Percentiles rank a stretch among this genome's conserved stretches.
Evolutionary conservation across 1,140 invertebrate species (phyloP).

Genomic region (Bursaphelenchus mucronatus): DNA sequence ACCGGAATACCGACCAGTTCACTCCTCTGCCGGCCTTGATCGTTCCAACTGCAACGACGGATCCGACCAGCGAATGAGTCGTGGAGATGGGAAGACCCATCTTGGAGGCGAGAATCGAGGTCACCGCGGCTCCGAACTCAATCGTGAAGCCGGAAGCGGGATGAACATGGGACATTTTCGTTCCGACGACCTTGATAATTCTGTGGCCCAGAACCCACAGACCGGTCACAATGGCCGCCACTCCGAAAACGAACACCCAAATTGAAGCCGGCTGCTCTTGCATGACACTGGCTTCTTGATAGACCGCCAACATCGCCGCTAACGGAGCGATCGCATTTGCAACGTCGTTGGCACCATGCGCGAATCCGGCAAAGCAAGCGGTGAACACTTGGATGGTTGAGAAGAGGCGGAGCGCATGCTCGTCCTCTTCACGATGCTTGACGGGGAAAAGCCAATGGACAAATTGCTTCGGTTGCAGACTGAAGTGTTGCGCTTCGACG

Average conservation of each 20-base stretch:
- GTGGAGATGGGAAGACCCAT: constrained; percentile 89
- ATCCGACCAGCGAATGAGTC: constrained; percentile 87
- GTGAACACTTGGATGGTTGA: constrained; percentile 72
- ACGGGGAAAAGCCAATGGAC: constrained; percentile 48
- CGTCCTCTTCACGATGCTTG: constrained; percentile 40
- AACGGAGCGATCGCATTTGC: constrained; percentile 42
- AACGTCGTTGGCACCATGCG: constrained; percentile 97
- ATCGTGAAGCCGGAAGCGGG: constrained; percentile 68
- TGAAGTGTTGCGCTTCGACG: not conserved
- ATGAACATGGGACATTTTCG: constrained; percentile 89
- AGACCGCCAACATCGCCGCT: constrained; percentile 30
- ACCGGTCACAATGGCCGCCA: constrained; percentile 87
- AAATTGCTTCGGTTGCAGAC: constrained; percentile 39
- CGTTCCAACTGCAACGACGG: constrained; percentile 29
- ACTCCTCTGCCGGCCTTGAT: constrained; percentile 48
- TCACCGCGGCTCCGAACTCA: constrained; percentile 63
- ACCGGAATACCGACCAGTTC: constrained; percentile 65
- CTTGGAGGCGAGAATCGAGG: constrained; percentile 88
- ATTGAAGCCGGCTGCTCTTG: constrained; percentile 38
- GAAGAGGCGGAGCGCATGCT: constrained; percentile 53
- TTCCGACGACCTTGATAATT: constrained; percentile 90
- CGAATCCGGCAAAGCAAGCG: constrained; percentile 79
- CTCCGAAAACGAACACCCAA: constrained; percentile 75
- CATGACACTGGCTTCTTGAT: constrained; percentile 20
- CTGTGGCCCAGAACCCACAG: constrained; percentile 85